phyloP scores from a whole-genome alignment of 2,888 invertebrate species.

The Parnassius glacialis region DNA sequence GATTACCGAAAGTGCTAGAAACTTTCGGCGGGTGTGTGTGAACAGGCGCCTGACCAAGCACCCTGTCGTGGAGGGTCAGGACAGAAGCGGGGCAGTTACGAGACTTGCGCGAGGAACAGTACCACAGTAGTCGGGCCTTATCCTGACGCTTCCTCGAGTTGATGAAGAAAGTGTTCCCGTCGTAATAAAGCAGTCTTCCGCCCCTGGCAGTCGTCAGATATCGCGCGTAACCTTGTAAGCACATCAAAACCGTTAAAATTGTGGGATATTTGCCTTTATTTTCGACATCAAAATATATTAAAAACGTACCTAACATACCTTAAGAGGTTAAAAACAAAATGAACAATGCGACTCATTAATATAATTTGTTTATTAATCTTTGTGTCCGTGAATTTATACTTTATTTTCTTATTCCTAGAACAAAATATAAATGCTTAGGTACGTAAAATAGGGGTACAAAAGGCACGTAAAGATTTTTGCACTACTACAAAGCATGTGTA shows the following conservation, averaged over 20 bases:
- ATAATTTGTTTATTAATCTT: constrained; percentile 3
- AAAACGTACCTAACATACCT: constrained; percentile 19
- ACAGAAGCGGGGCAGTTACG: constrained; percentile 56
- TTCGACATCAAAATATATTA: constrained; percentile 6
- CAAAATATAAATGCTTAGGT: background rate
- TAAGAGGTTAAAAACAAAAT: background rate
- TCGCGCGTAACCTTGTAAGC: constrained; percentile 46
- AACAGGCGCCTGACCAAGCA: constrained; percentile 50
- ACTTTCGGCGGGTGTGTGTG: constrained; percentile 61
- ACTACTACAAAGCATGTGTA: background rate
- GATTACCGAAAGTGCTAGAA: constrained; percentile 34
- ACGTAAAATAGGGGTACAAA: constrained; percentile 2
- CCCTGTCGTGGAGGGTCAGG: constrained; percentile 49
- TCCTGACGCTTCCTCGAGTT: constrained; percentile 51
- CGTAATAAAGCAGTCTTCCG: constrained; percentile 53
- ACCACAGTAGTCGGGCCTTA: constrained; percentile 54
- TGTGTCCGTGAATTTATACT: background rate
- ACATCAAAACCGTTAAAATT: constrained; percentile 31
- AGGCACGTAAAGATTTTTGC: background rate
- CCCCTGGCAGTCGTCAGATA: constrained; percentile 55
- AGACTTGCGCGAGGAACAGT: constrained; percentile 60
- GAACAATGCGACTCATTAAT: background rate
- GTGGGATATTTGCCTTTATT: background rate
- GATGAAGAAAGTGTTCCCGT: constrained; percentile 60
- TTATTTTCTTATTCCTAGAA: background rate